These are phyloP conservation scores for Diglossa cyanea DNA, from an alignment of 2,797 vertebrate genomes.

Conservation along the genomic window DNA sequence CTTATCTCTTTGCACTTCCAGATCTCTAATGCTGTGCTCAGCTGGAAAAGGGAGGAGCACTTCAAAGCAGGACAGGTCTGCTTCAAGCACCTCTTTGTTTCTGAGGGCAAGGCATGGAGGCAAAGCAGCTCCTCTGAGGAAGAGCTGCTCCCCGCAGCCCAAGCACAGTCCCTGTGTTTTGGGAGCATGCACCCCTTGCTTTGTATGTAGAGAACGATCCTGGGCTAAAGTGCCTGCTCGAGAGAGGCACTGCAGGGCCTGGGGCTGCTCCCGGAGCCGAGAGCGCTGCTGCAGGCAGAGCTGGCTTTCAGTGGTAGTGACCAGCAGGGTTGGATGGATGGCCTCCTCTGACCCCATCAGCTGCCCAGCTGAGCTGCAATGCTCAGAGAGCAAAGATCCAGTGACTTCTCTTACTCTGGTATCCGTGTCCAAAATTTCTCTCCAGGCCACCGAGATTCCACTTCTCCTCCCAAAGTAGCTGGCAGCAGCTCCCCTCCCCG, in stretches of 20 bases:
- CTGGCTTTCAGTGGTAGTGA: rapidly evolving
- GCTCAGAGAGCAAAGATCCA: background rate
- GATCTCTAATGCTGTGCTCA: background rate
- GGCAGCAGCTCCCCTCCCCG: background rate
- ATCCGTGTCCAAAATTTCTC: background rate
- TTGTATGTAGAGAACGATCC: rapidly evolving
- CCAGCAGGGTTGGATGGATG: rapidly evolving
- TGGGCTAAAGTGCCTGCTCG: rapidly evolving
- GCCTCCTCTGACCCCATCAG: background rate
- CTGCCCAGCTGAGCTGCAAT: background rate
- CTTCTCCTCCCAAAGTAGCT: conserved; percentile 50
- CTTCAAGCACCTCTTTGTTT: background rate
- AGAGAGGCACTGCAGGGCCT: background rate
- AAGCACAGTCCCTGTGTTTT: rapidly evolving
- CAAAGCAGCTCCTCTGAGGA: background rate
- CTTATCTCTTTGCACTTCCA: background rate
- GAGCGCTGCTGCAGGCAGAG: background rate
- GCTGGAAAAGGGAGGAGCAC: background rate
- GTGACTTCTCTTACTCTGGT: background rate
- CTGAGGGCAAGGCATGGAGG: background rate
- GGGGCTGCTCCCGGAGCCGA: background rate
- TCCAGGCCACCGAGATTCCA: background rate
- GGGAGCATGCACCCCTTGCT: background rate
- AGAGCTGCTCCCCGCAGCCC: rapidly evolving
- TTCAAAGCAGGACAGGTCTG: background rate